Evolutionary conservation across 2,797 vertebrate genomes (phyloP), one percentile per base, ranked within the genome.

Genomic region (Dermochelys coriacea): DNA sequence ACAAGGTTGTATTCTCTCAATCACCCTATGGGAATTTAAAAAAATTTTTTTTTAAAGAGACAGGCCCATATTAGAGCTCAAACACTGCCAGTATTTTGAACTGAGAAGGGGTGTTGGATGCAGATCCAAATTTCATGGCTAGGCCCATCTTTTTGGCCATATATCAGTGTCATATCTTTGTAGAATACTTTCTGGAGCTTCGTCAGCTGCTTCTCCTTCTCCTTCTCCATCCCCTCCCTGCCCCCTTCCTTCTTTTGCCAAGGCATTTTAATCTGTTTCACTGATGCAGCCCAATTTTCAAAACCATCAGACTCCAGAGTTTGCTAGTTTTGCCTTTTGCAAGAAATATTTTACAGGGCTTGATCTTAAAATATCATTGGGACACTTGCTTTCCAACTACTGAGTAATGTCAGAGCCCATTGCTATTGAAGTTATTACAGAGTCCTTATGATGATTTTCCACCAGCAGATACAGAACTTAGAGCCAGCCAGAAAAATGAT

Each of bases 361-460:
- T 74, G 12, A 3, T 82, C 91, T 50, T 49, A 91, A 90, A 93
- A 84, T 79, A 6, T 84, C 34, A 6, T 31, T 64, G 61, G 34
- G 34, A n/a, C 61, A n/a, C 16, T 64, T 86, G 2, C 12, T 79
- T 94, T 82, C 37, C 50, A 29, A 27, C 82, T 29, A 86, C 78
- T 31, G 29, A 1, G 0, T 86, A 55, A n/a, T 51, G 27, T 14
- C 64, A 64, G 87, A 52, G 5, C 47, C 51, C 23, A 12, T 12
- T 86, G 12, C 52, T 89, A 11, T 8, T 90, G 75, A 95, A 95
- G 90, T 57, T 86, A 11, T 84, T 96, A 79, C 85, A 0, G 1
- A 71, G 75, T 49, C 47, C 27, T 45, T 31, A 21, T 50, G 79
- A 34, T 11, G 45, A 55, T 87, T 95, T 95, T 97, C 80, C 82